Conservation (phyloP, 2,797 vertebrate species). For the Malacoctenus gilli region DNA sequence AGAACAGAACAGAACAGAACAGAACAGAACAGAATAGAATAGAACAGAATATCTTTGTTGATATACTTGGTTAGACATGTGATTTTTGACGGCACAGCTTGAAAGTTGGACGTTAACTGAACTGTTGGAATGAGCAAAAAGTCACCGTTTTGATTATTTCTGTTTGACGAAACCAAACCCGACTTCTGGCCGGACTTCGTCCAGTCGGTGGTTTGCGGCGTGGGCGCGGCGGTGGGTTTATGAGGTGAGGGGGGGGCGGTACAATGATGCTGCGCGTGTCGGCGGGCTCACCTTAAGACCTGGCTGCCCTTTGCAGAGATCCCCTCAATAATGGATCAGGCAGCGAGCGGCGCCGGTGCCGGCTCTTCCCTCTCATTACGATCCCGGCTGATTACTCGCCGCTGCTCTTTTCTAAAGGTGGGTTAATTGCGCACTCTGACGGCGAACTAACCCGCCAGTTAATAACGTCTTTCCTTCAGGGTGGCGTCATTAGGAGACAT, state of each 20-base stretch:
- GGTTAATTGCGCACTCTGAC: constrained; percentile 73
- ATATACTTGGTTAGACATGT: too few species aligned
- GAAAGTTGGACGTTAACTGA: too few species aligned
- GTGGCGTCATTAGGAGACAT: constrained; percentile 73
- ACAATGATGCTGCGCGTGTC: constrained; percentile 58
- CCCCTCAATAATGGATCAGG: constrained; percentile 64
- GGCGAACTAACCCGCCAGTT: constrained; percentile 77
- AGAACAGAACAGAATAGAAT: too few species aligned
- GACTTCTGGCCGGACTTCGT: constrained; percentile 42
- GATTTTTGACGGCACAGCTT: too few species aligned
- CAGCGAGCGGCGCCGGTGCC: constrained; percentile 39
- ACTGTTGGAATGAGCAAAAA: neutral
- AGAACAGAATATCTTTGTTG: too few species aligned
- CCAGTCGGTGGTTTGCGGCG: too few species aligned
- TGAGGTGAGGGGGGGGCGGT: constrained; percentile 30
- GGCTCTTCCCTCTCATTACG: constrained; percentile 67
- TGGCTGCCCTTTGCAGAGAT: constrained; percentile 60
- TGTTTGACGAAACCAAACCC: constrained; percentile 30
- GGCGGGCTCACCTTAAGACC: constrained; percentile 52
- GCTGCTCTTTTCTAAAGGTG: constrained; percentile 64
- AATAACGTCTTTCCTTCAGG: constrained; percentile 79
- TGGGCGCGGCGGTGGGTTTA: constrained; percentile 39
- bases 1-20: too few species aligned
- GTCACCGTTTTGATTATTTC: constrained; percentile 21
- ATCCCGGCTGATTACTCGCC: constrained; percentile 63